Evolutionary conservation across 2,797 vertebrate genomes (phyloP).

Genomic region (Sebastes jordani): DNA sequence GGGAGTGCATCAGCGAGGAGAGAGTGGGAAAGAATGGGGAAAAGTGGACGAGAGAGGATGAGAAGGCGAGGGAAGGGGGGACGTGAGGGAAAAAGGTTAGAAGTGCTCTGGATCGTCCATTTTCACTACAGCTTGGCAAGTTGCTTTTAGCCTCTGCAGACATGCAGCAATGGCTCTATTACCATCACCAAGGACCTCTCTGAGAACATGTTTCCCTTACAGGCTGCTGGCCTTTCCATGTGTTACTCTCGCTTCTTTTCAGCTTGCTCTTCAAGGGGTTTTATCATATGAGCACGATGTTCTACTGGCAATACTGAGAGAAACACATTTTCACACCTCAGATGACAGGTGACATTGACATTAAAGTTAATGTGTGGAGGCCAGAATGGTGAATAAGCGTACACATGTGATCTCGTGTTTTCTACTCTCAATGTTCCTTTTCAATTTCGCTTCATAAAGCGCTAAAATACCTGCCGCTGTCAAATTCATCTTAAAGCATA

Average conservation of each 20-base stretch:
- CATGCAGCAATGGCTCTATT: constrained; percentile 17
- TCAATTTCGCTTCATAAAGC: background rate
- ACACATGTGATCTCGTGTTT: background rate
- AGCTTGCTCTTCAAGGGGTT: background rate
- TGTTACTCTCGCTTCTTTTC: background rate
- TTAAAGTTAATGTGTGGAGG: background rate
- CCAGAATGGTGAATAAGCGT: background rate
- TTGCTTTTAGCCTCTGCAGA: constrained; percentile 12
- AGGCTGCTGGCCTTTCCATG: background rate
- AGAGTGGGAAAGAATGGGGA: constrained; percentile 33
- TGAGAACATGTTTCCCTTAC: background rate
- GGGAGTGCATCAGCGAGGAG: constrained; percentile 6
- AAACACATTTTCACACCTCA: background rate
- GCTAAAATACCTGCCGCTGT: background rate
- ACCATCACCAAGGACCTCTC: constrained; percentile 18
- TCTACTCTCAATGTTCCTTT: background rate
- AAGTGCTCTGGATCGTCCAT: background rate
- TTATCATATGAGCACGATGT: background rate
- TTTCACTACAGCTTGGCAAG: constrained; percentile 15
- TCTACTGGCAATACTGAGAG: too few relatives aligned
- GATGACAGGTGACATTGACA: background rate
- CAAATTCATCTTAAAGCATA: background rate
- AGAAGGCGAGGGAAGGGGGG: constrained; percentile 6
- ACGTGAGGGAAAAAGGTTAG: constrained; percentile 15
- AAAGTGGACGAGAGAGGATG: constrained; percentile 4